Conservation (phyloP, 2,888 invertebrate genomes). For the Patella depressa region DNA sequence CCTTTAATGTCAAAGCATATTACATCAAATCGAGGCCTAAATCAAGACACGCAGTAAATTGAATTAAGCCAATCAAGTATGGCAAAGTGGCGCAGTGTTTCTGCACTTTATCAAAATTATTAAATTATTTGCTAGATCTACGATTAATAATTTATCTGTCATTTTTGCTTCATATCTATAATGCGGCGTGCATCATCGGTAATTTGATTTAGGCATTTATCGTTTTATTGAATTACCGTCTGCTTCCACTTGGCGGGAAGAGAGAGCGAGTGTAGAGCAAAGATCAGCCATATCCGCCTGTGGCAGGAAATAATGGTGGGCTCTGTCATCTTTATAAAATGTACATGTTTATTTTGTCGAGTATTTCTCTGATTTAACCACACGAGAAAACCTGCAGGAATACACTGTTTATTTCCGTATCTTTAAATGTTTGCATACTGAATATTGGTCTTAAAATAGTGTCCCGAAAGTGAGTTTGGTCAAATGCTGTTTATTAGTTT, state of each 20-base stretch:
- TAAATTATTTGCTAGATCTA: slow-evolving; percentile 44
- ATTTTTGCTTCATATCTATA: slow-evolving; percentile 59
- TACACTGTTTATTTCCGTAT: too few relatives aligned
- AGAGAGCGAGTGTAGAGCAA: neutral
- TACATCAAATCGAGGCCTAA: neutral
- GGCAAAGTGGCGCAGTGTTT: slow-evolving; percentile 23
- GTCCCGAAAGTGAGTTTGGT: too few relatives aligned
- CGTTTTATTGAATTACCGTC: slow-evolving; percentile 45
- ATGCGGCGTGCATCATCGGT: slow-evolving; percentile 44
- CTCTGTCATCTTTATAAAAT: too few relatives aligned
- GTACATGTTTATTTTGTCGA: too few relatives aligned
- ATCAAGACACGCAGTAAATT: slow-evolving; percentile 31
- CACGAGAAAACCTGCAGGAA: too few relatives aligned
- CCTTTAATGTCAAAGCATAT: slow-evolving; percentile 3
- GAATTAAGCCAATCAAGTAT: slow-evolving; percentile 40
- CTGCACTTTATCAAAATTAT: slow-evolving; percentile 48
- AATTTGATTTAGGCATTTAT: slow-evolving; percentile 52
- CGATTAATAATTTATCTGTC: slow-evolving; percentile 56
- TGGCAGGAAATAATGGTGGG: too few relatives aligned
- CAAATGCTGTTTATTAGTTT: too few relatives aligned
- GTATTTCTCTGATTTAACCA: too few relatives aligned
- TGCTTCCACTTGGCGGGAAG: slow-evolving; percentile 39
- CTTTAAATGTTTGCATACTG: too few relatives aligned
- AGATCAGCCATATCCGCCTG: neutral
- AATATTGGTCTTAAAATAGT: too few relatives aligned